Conservation (phyloP, 2,113 vertebrate genomes). For the Neotoma lepida region DNA sequence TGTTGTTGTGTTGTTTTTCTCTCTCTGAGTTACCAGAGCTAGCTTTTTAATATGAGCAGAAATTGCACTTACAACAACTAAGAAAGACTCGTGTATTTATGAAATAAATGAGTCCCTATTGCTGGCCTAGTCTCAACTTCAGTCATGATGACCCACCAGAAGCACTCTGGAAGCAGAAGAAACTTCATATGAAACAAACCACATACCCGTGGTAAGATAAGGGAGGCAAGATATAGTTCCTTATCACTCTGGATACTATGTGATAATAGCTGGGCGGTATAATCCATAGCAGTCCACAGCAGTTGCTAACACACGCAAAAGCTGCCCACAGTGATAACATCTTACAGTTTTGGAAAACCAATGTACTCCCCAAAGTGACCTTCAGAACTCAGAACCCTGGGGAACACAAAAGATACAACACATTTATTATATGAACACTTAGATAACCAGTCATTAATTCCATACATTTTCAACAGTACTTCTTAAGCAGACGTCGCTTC, state of each 20-base stretch:
- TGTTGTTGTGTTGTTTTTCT: neutral
- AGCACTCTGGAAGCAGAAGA: neutral
- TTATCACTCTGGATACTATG: constrained; percentile 75
- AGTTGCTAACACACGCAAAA: constrained; percentile 78
- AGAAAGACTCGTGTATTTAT: neutral
- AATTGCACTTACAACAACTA: neutral
- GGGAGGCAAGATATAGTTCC: constrained; percentile 78
- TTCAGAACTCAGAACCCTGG: constrained; percentile 35
- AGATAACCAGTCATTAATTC: constrained; percentile 10
- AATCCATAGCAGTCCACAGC: constrained; percentile 69
- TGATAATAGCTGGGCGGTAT: constrained; percentile 71
- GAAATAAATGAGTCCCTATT: neutral
- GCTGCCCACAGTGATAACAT: constrained; percentile 66
- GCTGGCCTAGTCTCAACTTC: neutral
- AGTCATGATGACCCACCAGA: neutral
- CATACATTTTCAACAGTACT: constrained; percentile 53
- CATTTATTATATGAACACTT: constrained; percentile 16
- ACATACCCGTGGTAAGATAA: constrained; percentile 79
- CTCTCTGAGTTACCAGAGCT: constrained; percentile 22
- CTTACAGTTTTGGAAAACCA: neutral
- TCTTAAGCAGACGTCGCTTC: constrained; percentile 1
- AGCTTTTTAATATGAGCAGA: neutral
- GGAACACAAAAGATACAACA: constrained; percentile 13
- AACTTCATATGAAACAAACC: constrained; percentile 74
- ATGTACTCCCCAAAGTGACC: neutral